A percentile compares a stretch with the other conserved stretches of the same genome.
Evolutionary conservation across 2,797 vertebrate genomes (phyloP).

Genomic region (Sus cebifrons): DNA sequence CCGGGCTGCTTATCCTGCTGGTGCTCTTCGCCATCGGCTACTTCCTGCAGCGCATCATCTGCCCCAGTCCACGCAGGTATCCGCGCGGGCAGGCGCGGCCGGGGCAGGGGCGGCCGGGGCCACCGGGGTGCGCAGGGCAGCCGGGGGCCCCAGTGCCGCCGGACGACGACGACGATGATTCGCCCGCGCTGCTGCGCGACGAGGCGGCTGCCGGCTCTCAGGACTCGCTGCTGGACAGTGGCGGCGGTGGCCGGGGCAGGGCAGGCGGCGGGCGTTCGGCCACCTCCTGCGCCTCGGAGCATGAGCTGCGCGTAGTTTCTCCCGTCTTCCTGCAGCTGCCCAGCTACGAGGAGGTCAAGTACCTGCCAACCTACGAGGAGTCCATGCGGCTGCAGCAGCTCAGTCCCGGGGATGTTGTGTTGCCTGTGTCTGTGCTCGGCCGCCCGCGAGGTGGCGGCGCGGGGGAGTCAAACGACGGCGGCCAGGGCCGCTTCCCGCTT

Average conservation of each 20-base stretch:
- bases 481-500: constrained; percentile 69
- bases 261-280: constrained; percentile 60
- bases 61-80: constrained; percentile 93
- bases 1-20: constrained; percentile 95
- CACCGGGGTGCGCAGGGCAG: constrained; percentile 88
- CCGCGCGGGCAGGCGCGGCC: constrained; percentile 74
- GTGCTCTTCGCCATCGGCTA: constrained; percentile 97
- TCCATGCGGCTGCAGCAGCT: constrained; percentile 92
- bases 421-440: constrained; percentile 81
- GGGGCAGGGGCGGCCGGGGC: constrained; percentile 82
- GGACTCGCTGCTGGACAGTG: constrained; percentile 94
- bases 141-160: constrained; percentile 85
- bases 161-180: constrained; percentile 88
- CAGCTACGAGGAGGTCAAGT: constrained; percentile 97
- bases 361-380: constrained; percentile 97
- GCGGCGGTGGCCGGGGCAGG: constrained; percentile 87
- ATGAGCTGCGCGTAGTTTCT: constrained; percentile 88
- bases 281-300: constrained; percentile 88
- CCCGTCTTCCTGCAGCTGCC: constrained; percentile 93
- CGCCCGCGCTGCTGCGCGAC: constrained; percentile 90
- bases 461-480: background rate
- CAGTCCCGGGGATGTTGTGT: constrained; percentile 77
- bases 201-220: constrained; percentile 93
- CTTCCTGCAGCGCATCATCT: constrained; percentile 96
- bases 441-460: constrained; percentile 15